Evolutionary conservation across 2,113 vertebrate genomes (phyloP), one percentile per base, ranked within the genome.

Genomic region (Pterocles orientalis): DNA sequence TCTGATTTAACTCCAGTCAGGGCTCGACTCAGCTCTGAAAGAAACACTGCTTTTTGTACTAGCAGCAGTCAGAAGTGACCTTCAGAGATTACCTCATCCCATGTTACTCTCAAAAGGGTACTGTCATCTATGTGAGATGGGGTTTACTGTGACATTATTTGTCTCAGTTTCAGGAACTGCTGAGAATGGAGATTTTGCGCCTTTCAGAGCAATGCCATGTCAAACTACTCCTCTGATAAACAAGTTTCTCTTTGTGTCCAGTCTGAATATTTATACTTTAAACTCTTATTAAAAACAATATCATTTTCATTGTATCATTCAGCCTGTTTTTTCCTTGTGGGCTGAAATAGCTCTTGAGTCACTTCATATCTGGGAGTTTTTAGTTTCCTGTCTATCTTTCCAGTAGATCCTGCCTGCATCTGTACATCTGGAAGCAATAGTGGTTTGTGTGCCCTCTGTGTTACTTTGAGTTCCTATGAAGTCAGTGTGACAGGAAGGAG

Each of bases 391-490:
- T 86, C 86, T 68, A 51, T 84, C 65, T 84, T 79, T 47, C 69
- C 82, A 19, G 4, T 75, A 92, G 83, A 65, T 71, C 81, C 83
- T 95, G 65, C 65, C 71, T 76, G 45, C 69, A 81, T 86, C 61
- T 82, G 33, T 93, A 89, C 69, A 80, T 81, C 68, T 73, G 48
- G 51, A 65, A 96, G 69, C 89, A 86, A 2, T 10, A 86, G 39
- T 39, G 48, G 34, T 92, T 89, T 82, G 33, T 75, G 53, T 92
- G 83, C 65, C 87, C 62, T 69, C 2, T 1, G 34, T 81, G 91
- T 64, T 91, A 87, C 85, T 90, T 76, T 62, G 50, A 76, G 86
- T 94, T 95, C 80, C 81, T 86, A 3, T 82, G 65, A 90, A 86
- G 89, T 69, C 61, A 56, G 43, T 60, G 47, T 94, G 72, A 91